Conservation (phyloP, 2,797 vertebrate genomes). For the Catharus ustulatus region DNA sequence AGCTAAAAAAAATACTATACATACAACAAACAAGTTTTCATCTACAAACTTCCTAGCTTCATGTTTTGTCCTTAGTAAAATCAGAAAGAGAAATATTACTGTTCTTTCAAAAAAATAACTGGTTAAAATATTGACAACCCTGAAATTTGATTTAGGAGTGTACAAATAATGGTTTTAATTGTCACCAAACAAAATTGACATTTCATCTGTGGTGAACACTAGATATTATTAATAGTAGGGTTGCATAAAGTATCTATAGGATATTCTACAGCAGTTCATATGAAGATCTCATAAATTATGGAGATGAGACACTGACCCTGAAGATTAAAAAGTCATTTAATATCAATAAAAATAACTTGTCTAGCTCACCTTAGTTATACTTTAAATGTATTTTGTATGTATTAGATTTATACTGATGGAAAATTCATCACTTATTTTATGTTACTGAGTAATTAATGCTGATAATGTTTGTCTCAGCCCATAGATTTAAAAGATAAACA, state of each 20-base stretch:
- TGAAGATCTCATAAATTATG: neutral
- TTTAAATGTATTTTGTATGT: constrained; percentile 30
- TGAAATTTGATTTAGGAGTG: neutral
- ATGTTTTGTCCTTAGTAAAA: neutral
- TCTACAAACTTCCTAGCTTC: neutral
- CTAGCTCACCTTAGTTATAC: neutral
- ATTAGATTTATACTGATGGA: constrained; percentile 20
- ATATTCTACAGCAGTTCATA: neutral
- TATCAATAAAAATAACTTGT: neutral
- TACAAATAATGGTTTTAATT: neutral
- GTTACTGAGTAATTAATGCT: constrained; percentile 34
- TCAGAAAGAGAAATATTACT: neutral
- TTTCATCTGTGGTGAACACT: neutral
- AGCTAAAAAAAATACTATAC: neutral
- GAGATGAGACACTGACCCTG: neutral
- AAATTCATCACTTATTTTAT: constrained; percentile 3
- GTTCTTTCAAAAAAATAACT: neutral
- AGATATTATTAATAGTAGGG: neutral
- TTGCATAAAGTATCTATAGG: neutral
- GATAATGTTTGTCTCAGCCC: neutral
- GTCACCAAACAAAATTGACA: neutral
- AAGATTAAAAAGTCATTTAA: neutral
- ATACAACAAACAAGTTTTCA: neutral
- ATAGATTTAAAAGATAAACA: neutral
- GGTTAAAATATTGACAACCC: neutral